Evolutionary conservation across 2,797 vertebrate genomes (phyloP), one percentile per base, ranked within the genome.

Genomic region (Myripristis murdjan): DNA sequence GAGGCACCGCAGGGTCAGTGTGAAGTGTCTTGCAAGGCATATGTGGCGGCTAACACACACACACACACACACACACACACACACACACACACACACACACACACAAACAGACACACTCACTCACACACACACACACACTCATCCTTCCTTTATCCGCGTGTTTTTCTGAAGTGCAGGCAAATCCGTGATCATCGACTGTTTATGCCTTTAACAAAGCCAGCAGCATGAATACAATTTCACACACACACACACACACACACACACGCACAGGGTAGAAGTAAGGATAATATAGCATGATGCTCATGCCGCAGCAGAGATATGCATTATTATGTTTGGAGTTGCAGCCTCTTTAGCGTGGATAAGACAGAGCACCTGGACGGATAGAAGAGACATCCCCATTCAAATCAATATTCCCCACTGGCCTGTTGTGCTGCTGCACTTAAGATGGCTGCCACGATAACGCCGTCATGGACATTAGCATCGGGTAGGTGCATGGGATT

Each of bases 111-210:
- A 70, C 63, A 64, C 71, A 60, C 70, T 52, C 66, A 43, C 75
- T 81, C 33, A n/a, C 77, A 84, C 77, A 84, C 75, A 35, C 24
- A 66, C 71, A 82, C 81, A 88, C 87, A 77, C 87, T 90, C 75
- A 85, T 89, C 88, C 79, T 54, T 73, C 68, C 76, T 77, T 81
- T 81, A 82, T 83, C 76, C 75, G 4, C 14, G 46, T 73, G 77
- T 85, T 88, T 70, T 82, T 39, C 86, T 92, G 28, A 87, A 92
- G 89, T 89, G 86, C 69, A 9, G 76, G 69, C 60, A 85, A 91
- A 91, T 91, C 84, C 91, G 90, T 93, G 92, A 80, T 72, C 79
- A 72, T 76, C 53, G 24, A 59, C 88, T 83, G 79, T 90, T 92
- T 88, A 89, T 83, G 90, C 91, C 85, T 91, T 86, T 89, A 88